A percentile compares a stretch with the other conserved stretches of the same genome.
These are phyloP conservation scores for Apotomis turbidana DNA, from an alignment of 2,888 invertebrate species.

Conservation along the genomic window DNA sequence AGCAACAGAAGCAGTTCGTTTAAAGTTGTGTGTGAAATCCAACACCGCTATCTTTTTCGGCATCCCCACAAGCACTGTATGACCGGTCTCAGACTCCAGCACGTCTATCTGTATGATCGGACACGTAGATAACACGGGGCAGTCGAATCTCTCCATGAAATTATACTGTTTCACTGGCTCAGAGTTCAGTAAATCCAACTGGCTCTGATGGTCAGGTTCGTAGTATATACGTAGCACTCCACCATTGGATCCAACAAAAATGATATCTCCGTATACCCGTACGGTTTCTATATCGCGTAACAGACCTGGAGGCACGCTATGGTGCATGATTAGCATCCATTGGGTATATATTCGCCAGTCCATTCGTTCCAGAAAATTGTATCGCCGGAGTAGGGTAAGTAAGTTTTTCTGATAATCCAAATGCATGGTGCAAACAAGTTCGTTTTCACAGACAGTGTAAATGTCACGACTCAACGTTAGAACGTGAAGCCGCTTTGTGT, in stretches of 20 bases:
- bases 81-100: constrained; percentile 62
- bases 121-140: constrained; percentile 62
- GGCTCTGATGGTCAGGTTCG: constrained; percentile 57
- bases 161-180: constrained; percentile 66
- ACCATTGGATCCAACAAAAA: constrained; percentile 68
- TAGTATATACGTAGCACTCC: constrained; percentile 69
- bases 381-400: constrained; percentile 52
- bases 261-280: constrained; percentile 64
- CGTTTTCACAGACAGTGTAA: constrained; percentile 50
- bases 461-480: constrained; percentile 61
- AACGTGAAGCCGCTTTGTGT: constrained; percentile 52
- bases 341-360: constrained; percentile 68
- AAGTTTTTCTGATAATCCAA: constrained; percentile 55
- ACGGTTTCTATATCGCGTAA: constrained; percentile 61
- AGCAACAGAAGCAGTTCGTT: constrained; percentile 51
- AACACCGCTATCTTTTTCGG: constrained; percentile 69
- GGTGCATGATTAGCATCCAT: constrained; percentile 62
- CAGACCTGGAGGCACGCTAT: constrained; percentile 58
- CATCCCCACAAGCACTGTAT: constrained; percentile 69
- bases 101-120: constrained; percentile 69
- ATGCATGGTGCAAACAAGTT: constrained; percentile 47
- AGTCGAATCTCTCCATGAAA: constrained; percentile 63
- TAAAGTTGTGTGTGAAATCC: constrained; percentile 60
- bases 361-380: constrained; percentile 64
- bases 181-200: constrained; percentile 61